Conservation (phyloP, 1,140 invertebrate species). For the Sitobion miscanthi region DNA sequence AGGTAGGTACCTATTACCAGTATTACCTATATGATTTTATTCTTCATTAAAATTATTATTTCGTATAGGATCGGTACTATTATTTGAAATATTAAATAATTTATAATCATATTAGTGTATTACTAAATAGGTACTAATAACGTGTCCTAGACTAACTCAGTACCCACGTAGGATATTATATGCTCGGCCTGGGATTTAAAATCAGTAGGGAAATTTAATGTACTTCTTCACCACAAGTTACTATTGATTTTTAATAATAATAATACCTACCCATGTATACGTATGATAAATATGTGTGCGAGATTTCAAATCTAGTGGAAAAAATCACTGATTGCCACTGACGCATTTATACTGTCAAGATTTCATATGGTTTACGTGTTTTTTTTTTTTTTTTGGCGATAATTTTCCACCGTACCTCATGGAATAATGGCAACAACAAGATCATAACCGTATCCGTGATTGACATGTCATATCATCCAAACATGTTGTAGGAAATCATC, state of each 20-base stretch:
- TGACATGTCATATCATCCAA: neutral
- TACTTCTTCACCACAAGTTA: neutral
- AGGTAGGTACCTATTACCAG: neutral
- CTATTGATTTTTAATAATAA: neutral
- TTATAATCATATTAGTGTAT: neutral
- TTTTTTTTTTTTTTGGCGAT: neutral
- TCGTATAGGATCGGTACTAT: neutral
- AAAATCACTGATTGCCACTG: neutral
- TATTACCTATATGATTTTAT: neutral
- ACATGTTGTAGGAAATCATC: neutral
- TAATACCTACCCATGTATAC: neutral
- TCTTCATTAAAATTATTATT: neutral
- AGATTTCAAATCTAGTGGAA: constrained; percentile 16
- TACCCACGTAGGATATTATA: neutral
- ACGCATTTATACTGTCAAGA: neutral
- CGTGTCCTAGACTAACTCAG: neutral
- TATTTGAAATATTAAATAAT: neutral
- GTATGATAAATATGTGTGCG: neutral
- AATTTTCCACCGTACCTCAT: neutral
- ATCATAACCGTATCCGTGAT: neutral
- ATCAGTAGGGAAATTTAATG: neutral
- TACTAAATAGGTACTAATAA: neutral
- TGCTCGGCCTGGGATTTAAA: neutral
- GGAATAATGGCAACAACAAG: neutral
- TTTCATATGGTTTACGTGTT: neutral